These are phyloP conservation scores for Epirrita christyi DNA, from an alignment of 2,888 invertebrate genomes.

Conservation along the genomic window DNA sequence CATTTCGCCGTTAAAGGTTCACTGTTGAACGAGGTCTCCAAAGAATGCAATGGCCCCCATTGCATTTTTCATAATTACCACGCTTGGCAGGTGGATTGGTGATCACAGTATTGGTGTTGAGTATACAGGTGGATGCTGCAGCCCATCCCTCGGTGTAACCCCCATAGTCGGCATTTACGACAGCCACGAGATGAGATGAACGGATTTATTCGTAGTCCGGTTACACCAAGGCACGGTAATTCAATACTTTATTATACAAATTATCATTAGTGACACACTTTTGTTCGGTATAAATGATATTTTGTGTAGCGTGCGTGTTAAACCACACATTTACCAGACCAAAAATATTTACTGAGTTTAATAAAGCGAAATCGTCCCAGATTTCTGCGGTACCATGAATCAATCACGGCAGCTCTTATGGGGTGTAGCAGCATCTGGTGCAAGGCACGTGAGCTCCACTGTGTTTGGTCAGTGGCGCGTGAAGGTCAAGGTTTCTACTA, in stretches of 20 bases:
- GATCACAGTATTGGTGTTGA: too few relatives aligned
- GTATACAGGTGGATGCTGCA: too few relatives aligned
- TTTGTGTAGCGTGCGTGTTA: constrained; percentile 1
- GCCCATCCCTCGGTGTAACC: too few relatives aligned
- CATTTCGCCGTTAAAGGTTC: too few relatives aligned
- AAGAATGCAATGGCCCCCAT: too few relatives aligned
- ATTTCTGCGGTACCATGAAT: constrained; percentile 46
- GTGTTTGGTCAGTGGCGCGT: constrained; percentile 72
- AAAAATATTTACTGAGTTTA: constrained; percentile 22
- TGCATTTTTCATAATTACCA: too few relatives aligned
- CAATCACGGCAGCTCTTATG: constrained; percentile 59
- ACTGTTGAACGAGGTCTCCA: too few relatives aligned
- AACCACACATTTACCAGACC: constrained; percentile 10
- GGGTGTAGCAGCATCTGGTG: constrained; percentile 67
- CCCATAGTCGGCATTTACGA: too few relatives aligned
- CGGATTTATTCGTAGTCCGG: too few relatives aligned
- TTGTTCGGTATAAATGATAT: constrained; percentile 8
- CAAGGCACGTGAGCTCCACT: constrained; percentile 62
- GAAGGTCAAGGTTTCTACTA: constrained; percentile 78
- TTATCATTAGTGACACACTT: constrained; percentile 18
- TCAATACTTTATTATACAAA: constrained; percentile 13
- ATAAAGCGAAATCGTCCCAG: constrained; percentile 37
- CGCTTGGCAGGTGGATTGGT: too few relatives aligned
- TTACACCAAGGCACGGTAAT: too few relatives aligned
- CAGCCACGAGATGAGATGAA: too few relatives aligned